These are phyloP conservation scores for Eira barbara DNA, from an alignment of 2,113 vertebrate species.

Conservation along the genomic window DNA sequence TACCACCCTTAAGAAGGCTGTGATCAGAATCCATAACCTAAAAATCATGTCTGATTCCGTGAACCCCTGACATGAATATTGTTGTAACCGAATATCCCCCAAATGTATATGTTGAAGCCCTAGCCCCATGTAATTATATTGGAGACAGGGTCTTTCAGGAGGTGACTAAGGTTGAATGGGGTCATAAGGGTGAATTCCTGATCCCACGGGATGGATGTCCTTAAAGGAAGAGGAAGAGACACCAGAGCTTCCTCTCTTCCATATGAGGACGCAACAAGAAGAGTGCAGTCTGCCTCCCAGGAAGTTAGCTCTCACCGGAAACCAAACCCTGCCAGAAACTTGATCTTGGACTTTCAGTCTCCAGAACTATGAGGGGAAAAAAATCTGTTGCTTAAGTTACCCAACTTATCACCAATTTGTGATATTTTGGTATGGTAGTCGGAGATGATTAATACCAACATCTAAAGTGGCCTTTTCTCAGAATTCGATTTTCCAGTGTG, in stretches of 20 bases:
- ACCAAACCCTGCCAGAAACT: not conserved
- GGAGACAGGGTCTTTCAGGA: not conserved
- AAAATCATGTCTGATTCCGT: not conserved
- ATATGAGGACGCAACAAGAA: not conserved
- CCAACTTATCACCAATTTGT: too few species aligned
- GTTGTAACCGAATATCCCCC: not conserved
- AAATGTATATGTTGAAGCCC: not conserved
- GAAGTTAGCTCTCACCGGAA: not conserved
- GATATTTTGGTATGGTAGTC: not conserved
- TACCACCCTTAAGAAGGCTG: not conserved
- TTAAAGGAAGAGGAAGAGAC: not conserved
- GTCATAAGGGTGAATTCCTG: not conserved
- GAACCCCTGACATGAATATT: not conserved
- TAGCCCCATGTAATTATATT: not conserved
- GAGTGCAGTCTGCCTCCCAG: not conserved
- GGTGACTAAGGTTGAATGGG: not conserved
- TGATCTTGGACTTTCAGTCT: not conserved
- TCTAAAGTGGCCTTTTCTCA: not conserved
- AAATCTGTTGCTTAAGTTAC: not conserved
- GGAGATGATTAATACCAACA: not conserved
- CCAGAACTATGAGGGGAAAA: not conserved
- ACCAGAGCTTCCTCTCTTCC: not conserved
- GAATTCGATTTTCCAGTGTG: not conserved
- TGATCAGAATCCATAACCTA: not conserved
- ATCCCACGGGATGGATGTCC: not conserved